These are phyloP conservation scores for Tetramorium simillimum DNA, from an alignment of 1,140 invertebrate species.

Conservation along the genomic window DNA sequence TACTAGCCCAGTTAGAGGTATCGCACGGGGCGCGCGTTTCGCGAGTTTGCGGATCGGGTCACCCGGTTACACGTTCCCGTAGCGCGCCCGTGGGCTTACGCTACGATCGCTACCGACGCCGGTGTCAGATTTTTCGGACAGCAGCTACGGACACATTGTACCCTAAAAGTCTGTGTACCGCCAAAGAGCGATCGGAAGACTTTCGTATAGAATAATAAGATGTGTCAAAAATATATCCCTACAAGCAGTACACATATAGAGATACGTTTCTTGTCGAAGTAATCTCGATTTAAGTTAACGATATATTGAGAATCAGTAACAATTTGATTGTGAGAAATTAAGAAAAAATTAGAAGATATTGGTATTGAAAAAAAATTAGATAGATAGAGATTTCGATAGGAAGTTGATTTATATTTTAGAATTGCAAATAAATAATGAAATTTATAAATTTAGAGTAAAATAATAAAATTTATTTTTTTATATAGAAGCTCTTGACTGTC, in stretches of 20 bases:
- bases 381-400: neutral
- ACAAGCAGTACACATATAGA: neutral
- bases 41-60: slow-evolving; percentile 71
- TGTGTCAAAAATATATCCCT: no score
- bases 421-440: neutral
- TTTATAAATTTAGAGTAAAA: neutral
- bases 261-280: neutral
- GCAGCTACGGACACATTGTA: neutral
- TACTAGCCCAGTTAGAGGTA: slow-evolving; percentile 71
- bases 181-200: neutral
- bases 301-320: neutral
- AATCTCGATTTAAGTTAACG: neutral
- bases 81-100: neutral
- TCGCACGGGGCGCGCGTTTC: slow-evolving; percentile 56
- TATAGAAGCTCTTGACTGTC: neutral
- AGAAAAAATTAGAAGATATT: neutral
- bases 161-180: neutral
- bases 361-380: neutral
- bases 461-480: neutral
- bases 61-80: slow-evolving; percentile 70
- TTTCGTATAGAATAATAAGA: neutral
- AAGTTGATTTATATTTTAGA: neutral
- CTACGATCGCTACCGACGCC: neutral
- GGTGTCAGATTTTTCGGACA: neutral
- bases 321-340: neutral